Base-by-base conservation (phyloP, 23 tunicate genomes). In the Styela clava region DNA sequence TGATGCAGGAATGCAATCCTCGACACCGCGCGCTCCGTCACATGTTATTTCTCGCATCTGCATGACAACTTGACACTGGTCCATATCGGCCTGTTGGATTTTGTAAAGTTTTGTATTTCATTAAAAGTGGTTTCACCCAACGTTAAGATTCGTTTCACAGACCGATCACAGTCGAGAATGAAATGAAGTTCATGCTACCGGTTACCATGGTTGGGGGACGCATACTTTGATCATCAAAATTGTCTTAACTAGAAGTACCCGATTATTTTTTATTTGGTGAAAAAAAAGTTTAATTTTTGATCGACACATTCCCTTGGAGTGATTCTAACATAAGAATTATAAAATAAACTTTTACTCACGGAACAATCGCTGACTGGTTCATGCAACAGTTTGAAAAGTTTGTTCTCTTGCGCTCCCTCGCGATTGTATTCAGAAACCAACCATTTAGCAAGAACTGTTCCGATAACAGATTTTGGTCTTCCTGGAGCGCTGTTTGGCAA, bases 381-480 rank as follows among this genome's bases (percentile, higher is more conserved):
- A 26, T 79, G 35, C 26, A 64, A 61, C 29, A 36, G 63, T 35
- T 31, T 61, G 74, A 82, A 83, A 29, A 78, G 73, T 30, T 31
- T 34, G 62, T 83, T 76, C 37, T 88, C 83, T 71, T 79, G 26
- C 36, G 51, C n/a, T 19, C 64, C 27, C 62, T 81, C 78, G 52
- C 92, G 83, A 83, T 88, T 88, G 84, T 88, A 88, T 78, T 88
- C 92, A 2, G 92, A 88, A n/a, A 83, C 64, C 3, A 88, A 79
- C 31, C 76, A 76, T 65, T 88, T 74, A 2, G 83, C 71, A 27
- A 84, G 21, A 18, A 67, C 71, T 1, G 71, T 67, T 67, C 71
- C 71, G 31, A 67, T 27, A 18, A 22, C 71, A 0, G 71, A 67
- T 16, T 28, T 67, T 25, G 71, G 71, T 67, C 22, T 1, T 27